Evolutionary conservation across 2,888 invertebrate species (phyloP), one percentile per base, ranked within the genome.

Genomic region (Syritta pipiens): DNA sequence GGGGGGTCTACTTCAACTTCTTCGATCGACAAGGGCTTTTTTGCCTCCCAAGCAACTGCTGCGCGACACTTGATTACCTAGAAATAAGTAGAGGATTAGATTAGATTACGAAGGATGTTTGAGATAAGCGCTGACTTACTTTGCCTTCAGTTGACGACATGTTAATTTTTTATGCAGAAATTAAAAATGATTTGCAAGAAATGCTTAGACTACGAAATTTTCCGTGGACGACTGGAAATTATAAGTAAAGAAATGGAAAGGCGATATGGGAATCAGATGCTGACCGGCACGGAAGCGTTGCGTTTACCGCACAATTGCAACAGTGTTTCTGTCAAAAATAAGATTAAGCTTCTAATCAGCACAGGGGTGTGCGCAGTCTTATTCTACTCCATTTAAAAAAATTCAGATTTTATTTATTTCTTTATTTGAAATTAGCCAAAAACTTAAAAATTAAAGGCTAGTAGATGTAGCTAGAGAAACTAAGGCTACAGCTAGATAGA

Each of bases 1-100:
- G 99, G 99, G 5, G 98, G 97, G 12, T 94, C 96, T 0, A 99
- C 99, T 89, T 97, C 94, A 68, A 99, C 92, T 59, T 94, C 95
- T 90, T 99, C 99, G 53, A 99, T 92, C 1, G 92, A 91, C 20
- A 99, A 90, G 4, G 97, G 96, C 85, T 96, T 92, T 83, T 97
- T 97, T 55, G 96, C 93, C 84, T 93, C 95, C 99, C 99, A 99
- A 3, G 99, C 98, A 12, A 99, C 96, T 1, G 98, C 99, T 17
- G 99, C 99, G 86, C 92, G 92, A 88, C 99, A 99, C 84, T 92
- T 93, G 83, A 99, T 98, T 46, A 93, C 92, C 94, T 95, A 55
- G 12, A 4, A 6, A n/a, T n/a, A 17, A 6, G 20, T 0, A 12
- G 7, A 3, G 19, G 17, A 37, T 37, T 37, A 7, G 3, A 2